Conservation (phyloP, 1,140 invertebrate species). For the Patella vulgata region DNA sequence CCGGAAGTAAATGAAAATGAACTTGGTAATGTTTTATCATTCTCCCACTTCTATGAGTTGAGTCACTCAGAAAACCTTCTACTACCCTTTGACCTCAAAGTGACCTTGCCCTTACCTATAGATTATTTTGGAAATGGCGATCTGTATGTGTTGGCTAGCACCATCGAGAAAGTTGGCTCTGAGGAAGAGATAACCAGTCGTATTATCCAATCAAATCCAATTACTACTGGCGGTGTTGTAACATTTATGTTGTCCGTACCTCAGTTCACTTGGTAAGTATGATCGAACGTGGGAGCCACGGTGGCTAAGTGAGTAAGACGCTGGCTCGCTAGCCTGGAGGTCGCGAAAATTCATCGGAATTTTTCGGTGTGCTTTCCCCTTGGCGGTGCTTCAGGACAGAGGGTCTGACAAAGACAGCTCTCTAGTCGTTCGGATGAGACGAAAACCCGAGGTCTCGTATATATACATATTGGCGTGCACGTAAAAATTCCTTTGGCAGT, state of each 20-base stretch:
- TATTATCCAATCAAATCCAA: slow-evolving; percentile 2
- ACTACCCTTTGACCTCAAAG: slow-evolving; percentile 1
- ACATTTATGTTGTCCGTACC: background rate
- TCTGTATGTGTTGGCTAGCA: slow-evolving; percentile 4
- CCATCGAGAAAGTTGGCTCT: background rate
- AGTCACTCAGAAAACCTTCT: slow-evolving; percentile 2
- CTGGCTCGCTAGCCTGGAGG: too few relatives aligned
- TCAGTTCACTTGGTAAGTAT: slow-evolving; percentile 5
- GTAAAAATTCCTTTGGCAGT: too few relatives aligned
- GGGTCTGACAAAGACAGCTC: too few relatives aligned
- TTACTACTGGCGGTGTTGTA: background rate
- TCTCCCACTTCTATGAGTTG: slow-evolving; percentile 22
- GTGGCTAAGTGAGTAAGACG: too few relatives aligned
- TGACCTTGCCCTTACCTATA: slow-evolving; percentile 14
- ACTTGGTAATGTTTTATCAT: slow-evolving; percentile 13
- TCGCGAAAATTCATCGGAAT: too few relatives aligned
- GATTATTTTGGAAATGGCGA: slow-evolving; percentile 16
- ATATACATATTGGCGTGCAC: too few relatives aligned
- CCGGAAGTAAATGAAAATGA: slow-evolving; percentile 16
- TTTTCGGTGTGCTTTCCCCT: too few relatives aligned
- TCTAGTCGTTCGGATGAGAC: too few relatives aligned
- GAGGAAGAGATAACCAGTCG: background rate
- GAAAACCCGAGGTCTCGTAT: too few relatives aligned
- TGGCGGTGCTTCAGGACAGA: too few relatives aligned
- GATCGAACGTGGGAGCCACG: too few relatives aligned